phyloP scores from a whole-genome alignment of 2,797 vertebrate species.

The Melanogrammus aeglefinus region DNA sequence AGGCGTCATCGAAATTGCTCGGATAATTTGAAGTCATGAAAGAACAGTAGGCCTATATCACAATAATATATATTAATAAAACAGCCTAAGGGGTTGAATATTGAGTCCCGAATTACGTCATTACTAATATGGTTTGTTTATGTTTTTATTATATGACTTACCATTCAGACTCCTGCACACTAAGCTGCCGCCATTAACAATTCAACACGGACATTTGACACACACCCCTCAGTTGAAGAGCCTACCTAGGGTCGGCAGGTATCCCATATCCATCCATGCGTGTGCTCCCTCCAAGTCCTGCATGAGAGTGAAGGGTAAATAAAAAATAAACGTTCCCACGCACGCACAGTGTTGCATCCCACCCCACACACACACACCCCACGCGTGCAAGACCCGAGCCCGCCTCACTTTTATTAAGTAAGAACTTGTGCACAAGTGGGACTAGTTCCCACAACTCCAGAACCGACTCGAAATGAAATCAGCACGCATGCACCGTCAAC shows the following conservation, averaged over 20 bases:
- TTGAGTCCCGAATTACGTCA: neutral
- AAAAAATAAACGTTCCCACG: neutral
- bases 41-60: neutral
- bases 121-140: neutral
- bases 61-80: neutral
- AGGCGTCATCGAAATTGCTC: neutral
- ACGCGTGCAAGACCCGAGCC: neutral
- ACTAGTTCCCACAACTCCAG: neutral
- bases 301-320: neutral
- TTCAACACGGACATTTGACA: neutral
- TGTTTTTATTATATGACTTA: neutral
- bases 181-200: neutral
- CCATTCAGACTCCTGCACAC: neutral
- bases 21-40: neutral
- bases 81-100: neutral
- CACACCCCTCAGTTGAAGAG: neutral
- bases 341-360: neutral
- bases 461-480: neutral
- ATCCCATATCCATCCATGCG: neutral
- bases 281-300: neutral
- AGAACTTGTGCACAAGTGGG: neutral
- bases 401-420: neutral
- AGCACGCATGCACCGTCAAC: neutral
- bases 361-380: no score
- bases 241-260: neutral